These are phyloP conservation scores for Drosophila neonasuta DNA, from an alignment of 2,888 invertebrate genomes.

Conservation along the genomic window DNA sequence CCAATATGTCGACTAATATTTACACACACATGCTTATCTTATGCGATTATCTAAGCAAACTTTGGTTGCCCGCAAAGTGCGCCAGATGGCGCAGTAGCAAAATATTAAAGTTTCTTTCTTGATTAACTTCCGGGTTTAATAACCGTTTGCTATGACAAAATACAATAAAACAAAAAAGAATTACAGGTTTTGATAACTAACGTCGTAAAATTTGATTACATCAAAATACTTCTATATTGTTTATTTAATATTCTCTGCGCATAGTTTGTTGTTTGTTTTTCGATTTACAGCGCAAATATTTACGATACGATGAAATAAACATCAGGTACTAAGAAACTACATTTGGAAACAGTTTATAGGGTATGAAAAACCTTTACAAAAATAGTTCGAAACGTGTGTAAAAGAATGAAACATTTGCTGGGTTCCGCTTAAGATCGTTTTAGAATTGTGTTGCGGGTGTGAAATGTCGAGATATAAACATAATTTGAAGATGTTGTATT, in stretches of 20 bases:
- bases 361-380: conserved; percentile 30
- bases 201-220: conserved; percentile 1
- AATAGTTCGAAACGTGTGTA: conserved; percentile 41
- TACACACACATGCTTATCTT: background rate
- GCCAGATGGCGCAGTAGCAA: background rate
- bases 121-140: conserved; percentile 12
- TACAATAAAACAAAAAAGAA: too few relatives aligned
- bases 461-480: conserved; percentile 26
- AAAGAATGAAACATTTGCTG: conserved; percentile 4
- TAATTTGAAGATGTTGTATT: conserved; percentile 13
- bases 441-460: conserved; percentile 58
- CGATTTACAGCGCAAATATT: background rate
- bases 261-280: background rate
- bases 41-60: background rate
- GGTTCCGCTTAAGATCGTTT: conserved; percentile 23
- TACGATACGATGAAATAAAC: background rate
- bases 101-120: background rate
- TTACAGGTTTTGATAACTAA: conserved; percentile 12
- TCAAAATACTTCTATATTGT: background rate
- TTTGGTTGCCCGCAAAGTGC: background rate
- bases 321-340: background rate
- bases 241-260: background rate
- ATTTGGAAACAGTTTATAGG: background rate
- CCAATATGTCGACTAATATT: conserved; percentile 3
- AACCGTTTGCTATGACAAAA: background rate